Percentiles rank a stretch among this genome's conserved stretches.
phyloP scores from a whole-genome alignment of 2,888 invertebrate genomes.

The Erebia ligea region DNA sequence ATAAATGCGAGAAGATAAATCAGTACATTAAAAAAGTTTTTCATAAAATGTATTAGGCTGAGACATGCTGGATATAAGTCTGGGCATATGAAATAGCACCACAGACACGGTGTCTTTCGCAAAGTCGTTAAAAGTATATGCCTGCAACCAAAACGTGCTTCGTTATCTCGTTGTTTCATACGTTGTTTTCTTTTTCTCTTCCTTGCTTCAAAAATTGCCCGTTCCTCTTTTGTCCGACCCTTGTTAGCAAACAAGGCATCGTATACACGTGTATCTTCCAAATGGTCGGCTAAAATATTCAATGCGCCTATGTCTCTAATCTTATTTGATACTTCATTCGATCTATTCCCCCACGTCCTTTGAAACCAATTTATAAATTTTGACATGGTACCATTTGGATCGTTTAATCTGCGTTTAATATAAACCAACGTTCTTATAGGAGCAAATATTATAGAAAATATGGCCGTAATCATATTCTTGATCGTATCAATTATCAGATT shows the following conservation, averaged over 20 bases:
- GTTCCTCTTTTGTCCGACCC: slow-evolving; percentile 51
- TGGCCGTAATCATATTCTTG: slow-evolving; percentile 33
- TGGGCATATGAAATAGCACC: slow-evolving; percentile 62
- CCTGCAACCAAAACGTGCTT: slow-evolving; percentile 51
- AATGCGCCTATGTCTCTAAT: slow-evolving; percentile 51
- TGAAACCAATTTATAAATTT: slow-evolving; percentile 43
- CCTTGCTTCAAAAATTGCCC: slow-evolving; percentile 37
- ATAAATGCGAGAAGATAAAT: slow-evolving; percentile 48
- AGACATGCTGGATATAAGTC: slow-evolving; percentile 60
- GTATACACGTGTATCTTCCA: slow-evolving; percentile 47
- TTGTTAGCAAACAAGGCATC: slow-evolving; percentile 47
- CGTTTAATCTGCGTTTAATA: slow-evolving; percentile 39
- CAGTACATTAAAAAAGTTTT: slow-evolving; percentile 48
- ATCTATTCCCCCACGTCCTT: slow-evolving; percentile 47
- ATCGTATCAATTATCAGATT: slow-evolving; percentile 39
- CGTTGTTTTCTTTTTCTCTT: slow-evolving; percentile 45
- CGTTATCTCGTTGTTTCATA: slow-evolving; percentile 47
- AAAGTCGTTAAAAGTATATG: slow-evolving; percentile 54
- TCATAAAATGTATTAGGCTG: slow-evolving; percentile 47
- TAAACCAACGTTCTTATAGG: slow-evolving; percentile 50
- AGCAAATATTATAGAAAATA: slow-evolving; percentile 43
- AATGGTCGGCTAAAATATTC: slow-evolving; percentile 49
- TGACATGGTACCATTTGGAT: slow-evolving; percentile 46
- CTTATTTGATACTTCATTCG: slow-evolving; percentile 49
- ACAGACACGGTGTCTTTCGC: slow-evolving; percentile 59